A percentile compares a stretch with the other conserved stretches of the same genome.
These are phyloP conservation scores for Cheilosia impressa DNA, from an alignment of 2,888 invertebrate species.

Conservation along the genomic window DNA sequence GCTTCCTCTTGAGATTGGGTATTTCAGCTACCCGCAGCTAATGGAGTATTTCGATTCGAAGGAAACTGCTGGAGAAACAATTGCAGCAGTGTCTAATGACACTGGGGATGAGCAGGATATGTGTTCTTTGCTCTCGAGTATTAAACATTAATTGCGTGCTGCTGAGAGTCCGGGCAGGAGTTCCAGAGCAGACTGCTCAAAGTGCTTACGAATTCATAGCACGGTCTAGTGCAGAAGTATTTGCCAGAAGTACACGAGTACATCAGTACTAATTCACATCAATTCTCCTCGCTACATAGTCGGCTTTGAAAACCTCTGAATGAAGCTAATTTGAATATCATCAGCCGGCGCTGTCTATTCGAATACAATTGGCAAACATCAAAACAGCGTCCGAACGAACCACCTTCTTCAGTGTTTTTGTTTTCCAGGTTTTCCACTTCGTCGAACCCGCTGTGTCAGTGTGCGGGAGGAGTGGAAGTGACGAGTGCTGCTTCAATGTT, in stretches of 20 bases:
- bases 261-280: neutral
- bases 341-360: constrained; percentile 17
- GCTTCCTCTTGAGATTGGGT: constrained; percentile 11
- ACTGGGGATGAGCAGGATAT: constrained; percentile 8
- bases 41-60: constrained; percentile 62
- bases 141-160: constrained; percentile 36
- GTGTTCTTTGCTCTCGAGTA: constrained; percentile 29
- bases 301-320: constrained; percentile 23
- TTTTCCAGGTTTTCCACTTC: constrained; percentile 61
- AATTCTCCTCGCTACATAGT: neutral
- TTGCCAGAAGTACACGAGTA: neutral
- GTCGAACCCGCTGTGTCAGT: constrained; percentile 30
- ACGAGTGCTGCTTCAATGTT: constrained; percentile 61
- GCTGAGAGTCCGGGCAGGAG: neutral
- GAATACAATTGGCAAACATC: constrained; percentile 38
- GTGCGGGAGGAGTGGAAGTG: constrained; percentile 32
- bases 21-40: constrained; percentile 56
- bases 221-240: neutral
- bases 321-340: constrained; percentile 61
- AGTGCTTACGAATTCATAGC: neutral
- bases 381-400: constrained; percentile 29
- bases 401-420: constrained; percentile 40
- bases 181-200: neutral
- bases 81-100: constrained; percentile 29
- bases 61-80: neutral